Base-by-base conservation (phyloP, 2,888 invertebrate species). In the Teleogryllus oceanicus region DNA sequence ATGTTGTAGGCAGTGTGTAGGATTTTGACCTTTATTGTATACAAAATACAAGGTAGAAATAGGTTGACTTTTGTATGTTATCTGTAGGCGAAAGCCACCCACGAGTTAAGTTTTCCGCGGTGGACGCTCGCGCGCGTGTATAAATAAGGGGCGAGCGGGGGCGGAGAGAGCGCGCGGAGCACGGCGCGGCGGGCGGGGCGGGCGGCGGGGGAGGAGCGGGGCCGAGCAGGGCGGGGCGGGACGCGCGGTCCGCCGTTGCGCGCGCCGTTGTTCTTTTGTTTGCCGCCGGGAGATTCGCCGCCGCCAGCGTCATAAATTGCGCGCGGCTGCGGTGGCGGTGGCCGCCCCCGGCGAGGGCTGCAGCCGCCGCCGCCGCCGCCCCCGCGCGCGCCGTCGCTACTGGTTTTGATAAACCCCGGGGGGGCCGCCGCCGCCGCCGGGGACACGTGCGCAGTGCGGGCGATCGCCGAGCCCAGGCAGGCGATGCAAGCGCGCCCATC, bases 1-100 rank as follows among this genome's bases (percentile, higher is more conserved):
- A 62, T 62, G 62, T 62, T 62, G 62, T 62, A 62, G 79, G 79
- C 79, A 79, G 51, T 49, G 79, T 76, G 76, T 75, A 80, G 81
- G 81, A 81, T 81, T 81, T 78, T 81, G 81, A 81, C 81, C 81
- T 78, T 78, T 81, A 81, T 81, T 81, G 81, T 80, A 50, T 75
- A 77, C 78, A 78, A 78, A 80, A 78, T 81, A 77, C 78, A 80
- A 80, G 75, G 79, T 74, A 74, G 77, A 80, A 76, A 80, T 78
- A 78, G 79, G 81, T 62, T 80, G 80, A 81, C 78, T 80, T 81
- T 78, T 76, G 80, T 81, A 49, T 80, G 74, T 78, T 62, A 62
- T 62, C 62, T 62, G 62, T 62, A 18, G 62, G 62, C 16, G 62
- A 62, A n/a, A 75, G 76, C 79, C 79, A 79, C 79, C 79, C 79